Base-by-base conservation (phyloP, 2,888 invertebrate species). In the Pyrrhosoma nymphula region DNA sequence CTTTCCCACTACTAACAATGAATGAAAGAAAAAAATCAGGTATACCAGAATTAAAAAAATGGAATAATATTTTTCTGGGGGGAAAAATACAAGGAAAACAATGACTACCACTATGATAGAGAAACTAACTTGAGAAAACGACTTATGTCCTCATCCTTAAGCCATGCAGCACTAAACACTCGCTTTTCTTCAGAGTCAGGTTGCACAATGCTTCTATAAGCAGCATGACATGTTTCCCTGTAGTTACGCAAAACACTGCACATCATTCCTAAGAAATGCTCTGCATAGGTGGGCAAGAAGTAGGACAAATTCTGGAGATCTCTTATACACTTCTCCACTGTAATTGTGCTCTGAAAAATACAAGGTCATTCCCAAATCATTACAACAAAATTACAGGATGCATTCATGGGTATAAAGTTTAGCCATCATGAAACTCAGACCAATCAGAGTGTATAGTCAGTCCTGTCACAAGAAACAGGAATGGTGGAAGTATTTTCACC, bases 81-180 rank as follows among this genome's bases (percentile, higher is more conserved):
- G 0, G 12, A 18, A 69, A 20, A 69, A 69, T 69, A 69, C n/a
- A 26, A 26, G 18, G 18, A n/a, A 47, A 47, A 47, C 8, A 4
- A 47, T 47, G 47, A 47, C 47, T 47, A 82, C 8, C 95, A 30
- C 56, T n/a, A 88, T 97, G 12, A 60, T n/a, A 2, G 60, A 20
- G 16, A 12, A 96, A 97, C 97, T 96, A 97, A 98, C 98, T 99
- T 99, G 96, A 99, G 98, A 97, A 99, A 99, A 95, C 99, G 97
- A 96, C 98, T 99, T 95, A 99, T 99, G 96, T 99, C 99, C 96
- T 99, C 99, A 97, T 99, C 99, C 96, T 99, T 99, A 0, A 99
- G 97, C 99, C 99, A 99, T 23, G 98, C 98, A 0, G 98, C 98
- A 96, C 98, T 98, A 96, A 98, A 98, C 95, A 99, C 98, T 95